Evolutionary conservation across 2,888 invertebrate species (phyloP), one percentile per base, ranked within the genome.

Genomic region (Teinopalpus imperialis): DNA sequence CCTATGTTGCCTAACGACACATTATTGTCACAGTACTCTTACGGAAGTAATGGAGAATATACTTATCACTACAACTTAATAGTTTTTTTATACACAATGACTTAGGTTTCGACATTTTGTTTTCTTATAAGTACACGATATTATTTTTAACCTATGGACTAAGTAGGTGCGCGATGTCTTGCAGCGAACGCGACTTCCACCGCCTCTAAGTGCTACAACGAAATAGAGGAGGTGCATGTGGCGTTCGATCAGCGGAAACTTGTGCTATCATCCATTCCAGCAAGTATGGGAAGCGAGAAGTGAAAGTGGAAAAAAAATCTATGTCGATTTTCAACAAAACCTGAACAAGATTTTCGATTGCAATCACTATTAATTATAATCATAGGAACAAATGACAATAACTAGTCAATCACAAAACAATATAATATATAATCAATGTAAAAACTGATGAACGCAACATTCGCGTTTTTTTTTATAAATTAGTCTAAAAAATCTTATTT

Each of bases 41-140:
- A 83, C 69, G 66, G 63, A 71, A 81, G 76, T 81, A 83, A 83
- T 81, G 87, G 87, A 85, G 86, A 81, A 83, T 81, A 83, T 81
- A 71, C 85, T 85, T 85, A 72, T 67, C 53, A 65, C 82, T 85
- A 83, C 72, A 81, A 83, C 86, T 83, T 85, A 87, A 73, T 75
- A 76, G 66, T 74, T 74, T 81, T 77, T 59, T 83, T 87, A 86
- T 88, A 88, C 86, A 88, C 83, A 87, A 88, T 88, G 88, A 88
- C 88, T 88, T 88, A 88, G 88, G 85, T 80, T 88, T 86, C 87
- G 86, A 88, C 87, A 82, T 79, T 83, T 83, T 82, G 82, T 85
- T 85, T 8, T 79, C 87, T 80, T 87, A 88, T 85, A 87, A 85
- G 85, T 86, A 87, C 86, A 75, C 80, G 76, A 76, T 69, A 73